phyloP scores from a whole-genome alignment of 1,140 invertebrate genomes.

The Lutraria rhynchaena region DNA sequence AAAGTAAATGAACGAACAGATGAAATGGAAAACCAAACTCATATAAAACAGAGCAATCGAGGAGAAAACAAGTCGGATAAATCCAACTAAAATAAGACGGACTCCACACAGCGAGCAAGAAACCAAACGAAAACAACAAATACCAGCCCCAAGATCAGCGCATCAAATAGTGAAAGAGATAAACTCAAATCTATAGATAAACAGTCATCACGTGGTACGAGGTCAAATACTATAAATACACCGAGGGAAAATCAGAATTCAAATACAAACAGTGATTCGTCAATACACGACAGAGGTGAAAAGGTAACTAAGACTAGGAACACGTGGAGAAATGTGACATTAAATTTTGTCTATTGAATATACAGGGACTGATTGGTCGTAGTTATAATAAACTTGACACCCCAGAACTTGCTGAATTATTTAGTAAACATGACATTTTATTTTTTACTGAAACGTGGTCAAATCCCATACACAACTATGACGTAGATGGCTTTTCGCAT shows the following conservation, averaged over 20 bases:
- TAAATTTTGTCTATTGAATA: conserved; percentile 33
- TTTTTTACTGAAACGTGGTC: conserved; percentile 33
- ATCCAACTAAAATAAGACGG: too few species aligned
- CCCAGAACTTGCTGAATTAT: conserved; percentile 15
- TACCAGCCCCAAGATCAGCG: too few species aligned
- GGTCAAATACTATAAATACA: background rate
- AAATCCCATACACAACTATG: conserved; percentile 32
- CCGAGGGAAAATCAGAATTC: too few species aligned
- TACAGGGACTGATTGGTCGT: conserved; percentile 27
- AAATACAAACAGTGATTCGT: too few species aligned
- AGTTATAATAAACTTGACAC: conserved; percentile 34
- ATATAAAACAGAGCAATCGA: too few species aligned
- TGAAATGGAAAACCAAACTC: background rate
- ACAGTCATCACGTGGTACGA: too few species aligned
- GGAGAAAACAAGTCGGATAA: too few species aligned
- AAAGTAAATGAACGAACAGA: background rate
- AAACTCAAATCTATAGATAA: background rate
- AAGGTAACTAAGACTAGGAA: background rate
- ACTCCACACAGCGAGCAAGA: background rate
- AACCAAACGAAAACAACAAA: background rate
- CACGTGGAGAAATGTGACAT: conserved; percentile 9
- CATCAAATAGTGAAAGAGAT: background rate
- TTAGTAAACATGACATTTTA: conserved; percentile 25
- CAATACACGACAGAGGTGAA: too few species aligned
- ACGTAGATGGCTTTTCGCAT: background rate